Conservation (phyloP, 2,888 invertebrate species). For the Zonitis immaculata region DNA sequence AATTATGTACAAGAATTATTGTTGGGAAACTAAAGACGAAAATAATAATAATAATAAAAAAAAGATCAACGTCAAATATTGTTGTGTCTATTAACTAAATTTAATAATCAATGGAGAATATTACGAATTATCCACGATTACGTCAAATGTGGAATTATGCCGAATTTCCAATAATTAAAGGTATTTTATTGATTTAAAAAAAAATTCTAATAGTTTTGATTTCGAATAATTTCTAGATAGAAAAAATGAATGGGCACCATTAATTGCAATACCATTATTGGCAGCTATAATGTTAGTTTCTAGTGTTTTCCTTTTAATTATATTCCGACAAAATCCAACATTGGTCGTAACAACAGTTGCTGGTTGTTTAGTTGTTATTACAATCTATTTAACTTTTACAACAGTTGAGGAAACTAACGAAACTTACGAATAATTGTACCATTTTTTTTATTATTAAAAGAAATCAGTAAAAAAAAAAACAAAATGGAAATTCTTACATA, state of each 20-base stretch:
- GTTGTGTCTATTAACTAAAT: background rate
- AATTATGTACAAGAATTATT: background rate
- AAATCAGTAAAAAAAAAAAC: background rate
- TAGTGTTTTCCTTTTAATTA: constrained; percentile 44
- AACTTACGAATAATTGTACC: constrained; percentile 13
- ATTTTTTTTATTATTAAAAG: background rate
- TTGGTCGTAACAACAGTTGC: constrained; percentile 49
- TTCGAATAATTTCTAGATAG: constrained; percentile 21
- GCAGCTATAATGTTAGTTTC: constrained; percentile 38
- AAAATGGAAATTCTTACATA: background rate
- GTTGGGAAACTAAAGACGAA: no score
- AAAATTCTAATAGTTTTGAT: no score
- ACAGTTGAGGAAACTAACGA: constrained; percentile 20
- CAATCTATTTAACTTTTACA: constrained; percentile 45
- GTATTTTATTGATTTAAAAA: background rate
- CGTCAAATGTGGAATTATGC: background rate
- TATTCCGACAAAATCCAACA: constrained; percentile 50
- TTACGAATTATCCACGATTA: background rate
- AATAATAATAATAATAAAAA: no score
- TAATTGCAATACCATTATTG: constrained; percentile 37
- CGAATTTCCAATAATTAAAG: background rate
- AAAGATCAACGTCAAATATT: no score
- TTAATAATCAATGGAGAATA: background rate
- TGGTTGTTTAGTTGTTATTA: constrained; percentile 46
- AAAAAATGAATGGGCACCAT: constrained; percentile 33